These are phyloP conservation scores for Anableps anableps DNA, from an alignment of 2,797 vertebrate genomes.

Conservation along the genomic window DNA sequence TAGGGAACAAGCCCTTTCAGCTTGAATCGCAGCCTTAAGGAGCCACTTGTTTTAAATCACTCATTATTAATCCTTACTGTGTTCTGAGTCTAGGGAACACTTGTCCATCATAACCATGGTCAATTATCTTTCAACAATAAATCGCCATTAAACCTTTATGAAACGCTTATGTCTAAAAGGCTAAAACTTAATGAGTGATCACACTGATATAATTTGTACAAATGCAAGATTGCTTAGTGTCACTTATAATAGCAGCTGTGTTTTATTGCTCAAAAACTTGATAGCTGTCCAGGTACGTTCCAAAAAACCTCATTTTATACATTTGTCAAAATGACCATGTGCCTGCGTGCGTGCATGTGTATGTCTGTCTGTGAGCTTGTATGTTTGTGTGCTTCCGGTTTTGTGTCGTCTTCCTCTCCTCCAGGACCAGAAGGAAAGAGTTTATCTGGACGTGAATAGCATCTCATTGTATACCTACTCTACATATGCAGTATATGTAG, in stretches of 20 bases:
- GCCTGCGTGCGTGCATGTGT: slow-evolving; percentile 4
- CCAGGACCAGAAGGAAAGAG: slow-evolving; percentile 49
- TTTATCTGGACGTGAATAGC: slow-evolving; percentile 1
- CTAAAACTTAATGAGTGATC: slow-evolving; percentile 64
- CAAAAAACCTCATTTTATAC: slow-evolving; percentile 65
- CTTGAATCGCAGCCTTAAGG: slow-evolving; percentile 19
- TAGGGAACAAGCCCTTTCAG: too few relatives aligned
- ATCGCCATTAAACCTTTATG: slow-evolving; percentile 24
- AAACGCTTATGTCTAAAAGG: slow-evolving; percentile 21
- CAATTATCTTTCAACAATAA: slow-evolving; percentile 29
- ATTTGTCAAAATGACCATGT: slow-evolving; percentile 32
- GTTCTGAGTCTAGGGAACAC: slow-evolving; percentile 14
- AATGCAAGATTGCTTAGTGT: slow-evolving; percentile 53
- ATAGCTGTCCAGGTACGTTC: slow-evolving; percentile 52
- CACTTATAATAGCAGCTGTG: slow-evolving; percentile 50
- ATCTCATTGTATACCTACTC: slow-evolving; percentile 5
- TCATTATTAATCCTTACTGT: slow-evolving; percentile 42
- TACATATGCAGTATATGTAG: neutral
- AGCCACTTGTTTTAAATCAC: slow-evolving; percentile 40
- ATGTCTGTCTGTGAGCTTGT: neutral
- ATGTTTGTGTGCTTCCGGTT: slow-evolving; percentile 24
- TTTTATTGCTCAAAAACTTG: slow-evolving; percentile 10
- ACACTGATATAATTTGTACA: slow-evolving; percentile 55
- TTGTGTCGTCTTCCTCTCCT: slow-evolving; percentile 44
- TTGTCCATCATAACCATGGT: slow-evolving; percentile 17